Percentiles rank a stretch among this genome's conserved stretches.
These are phyloP conservation scores for Vicugna pacos DNA, from an alignment of 2,113 vertebrate genomes.

Conservation along the genomic window DNA sequence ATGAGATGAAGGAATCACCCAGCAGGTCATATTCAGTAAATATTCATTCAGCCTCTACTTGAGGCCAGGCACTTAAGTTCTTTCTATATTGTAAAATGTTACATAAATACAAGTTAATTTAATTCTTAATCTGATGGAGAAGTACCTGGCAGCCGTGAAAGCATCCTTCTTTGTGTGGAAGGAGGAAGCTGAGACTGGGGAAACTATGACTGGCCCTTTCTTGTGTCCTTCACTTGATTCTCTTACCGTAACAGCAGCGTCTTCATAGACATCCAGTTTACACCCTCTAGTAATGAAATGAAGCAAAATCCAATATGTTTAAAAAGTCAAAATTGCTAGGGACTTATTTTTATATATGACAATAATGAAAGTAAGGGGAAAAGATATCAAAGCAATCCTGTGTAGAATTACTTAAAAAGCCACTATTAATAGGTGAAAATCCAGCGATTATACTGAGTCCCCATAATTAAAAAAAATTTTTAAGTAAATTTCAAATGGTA, in stretches of 20 bases:
- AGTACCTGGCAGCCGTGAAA: neutral
- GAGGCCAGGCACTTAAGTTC: neutral
- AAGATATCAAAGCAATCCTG: neutral
- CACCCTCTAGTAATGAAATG: neutral
- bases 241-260: neutral
- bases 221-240: neutral
- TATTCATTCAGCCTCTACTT: neutral
- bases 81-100: neutral
- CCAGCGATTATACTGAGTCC: neutral
- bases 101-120: neutral
- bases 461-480: neutral
- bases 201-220: neutral
- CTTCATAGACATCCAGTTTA: neutral
- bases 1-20: neutral
- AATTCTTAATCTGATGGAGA: constrained; percentile 6
- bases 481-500: constrained; percentile 26
- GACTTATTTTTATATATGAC: neutral
- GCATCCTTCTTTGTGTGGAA: neutral
- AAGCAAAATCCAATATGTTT: neutral
- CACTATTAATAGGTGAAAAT: neutral
- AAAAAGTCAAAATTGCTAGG: neutral
- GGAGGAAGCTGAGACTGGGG: neutral
- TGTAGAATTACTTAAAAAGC: neutral
- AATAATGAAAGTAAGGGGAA: neutral
- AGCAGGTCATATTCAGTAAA: neutral